Evolutionary conservation across 2,888 invertebrate genomes (phyloP).

Genomic region (Buathra laborator): DNA sequence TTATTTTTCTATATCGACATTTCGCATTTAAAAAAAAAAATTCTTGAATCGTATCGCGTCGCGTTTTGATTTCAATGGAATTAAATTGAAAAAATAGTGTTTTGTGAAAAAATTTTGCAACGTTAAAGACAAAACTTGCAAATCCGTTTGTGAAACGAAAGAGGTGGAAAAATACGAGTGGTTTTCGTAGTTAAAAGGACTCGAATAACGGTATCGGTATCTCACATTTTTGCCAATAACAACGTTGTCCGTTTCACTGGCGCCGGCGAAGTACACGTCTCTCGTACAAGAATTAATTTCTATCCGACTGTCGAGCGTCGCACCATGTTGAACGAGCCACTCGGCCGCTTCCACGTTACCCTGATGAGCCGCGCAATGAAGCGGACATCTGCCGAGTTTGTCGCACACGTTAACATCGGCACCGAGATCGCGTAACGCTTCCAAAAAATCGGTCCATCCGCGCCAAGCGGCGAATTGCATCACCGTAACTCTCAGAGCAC

Average conservation of each 20-base stretch:
- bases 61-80: no score
- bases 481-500: slow-evolving; percentile 68
- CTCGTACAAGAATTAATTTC: slow-evolving; percentile 66
- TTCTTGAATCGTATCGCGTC: no score
- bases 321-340: slow-evolving; percentile 73
- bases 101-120: no score
- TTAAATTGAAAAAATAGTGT: no score
- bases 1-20: no score
- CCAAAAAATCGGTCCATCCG: slow-evolving; percentile 68
- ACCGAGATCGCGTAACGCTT: slow-evolving; percentile 64
- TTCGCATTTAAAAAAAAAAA: no score
- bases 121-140: no score
- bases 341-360: slow-evolving; percentile 76
- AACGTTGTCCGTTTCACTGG: slow-evolving; percentile 25
- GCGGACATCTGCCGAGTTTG: slow-evolving; percentile 80
- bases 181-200: neutral
- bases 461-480: slow-evolving; percentile 75
- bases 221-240: slow-evolving; percentile 66
- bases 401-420: slow-evolving; percentile 74
- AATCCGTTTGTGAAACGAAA: no score
- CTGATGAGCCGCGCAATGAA: slow-evolving; percentile 80
- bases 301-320: slow-evolving; percentile 64
- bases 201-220: neutral
- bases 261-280: slow-evolving; percentile 37
- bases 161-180: no score